A percentile compares a stretch with the other conserved stretches of the same genome.
Conservation (phyloP, 2,888 invertebrate species). For the Drosophila aldrichi region DNA sequence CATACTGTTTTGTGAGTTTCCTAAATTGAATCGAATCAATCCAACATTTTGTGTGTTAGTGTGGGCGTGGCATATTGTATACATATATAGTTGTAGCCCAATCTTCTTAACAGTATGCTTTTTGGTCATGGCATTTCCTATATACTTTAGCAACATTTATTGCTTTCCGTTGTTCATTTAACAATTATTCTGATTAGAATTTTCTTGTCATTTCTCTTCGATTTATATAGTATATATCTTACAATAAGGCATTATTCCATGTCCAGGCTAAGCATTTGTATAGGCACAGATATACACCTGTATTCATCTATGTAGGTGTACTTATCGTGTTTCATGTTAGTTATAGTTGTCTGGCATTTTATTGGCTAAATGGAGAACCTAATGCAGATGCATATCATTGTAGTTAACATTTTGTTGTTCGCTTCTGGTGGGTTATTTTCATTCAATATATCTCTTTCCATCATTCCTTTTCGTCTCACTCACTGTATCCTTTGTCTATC, state of each 20-base stretch:
- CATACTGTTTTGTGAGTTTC: conserved; percentile 35
- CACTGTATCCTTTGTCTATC: neutral
- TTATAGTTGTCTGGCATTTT: conserved; percentile 15
- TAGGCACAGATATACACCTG: neutral
- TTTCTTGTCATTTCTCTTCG: neutral
- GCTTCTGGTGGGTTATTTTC: conserved; percentile 34
- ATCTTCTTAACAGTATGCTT: conserved; percentile 2
- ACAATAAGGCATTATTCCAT: conserved; percentile 40
- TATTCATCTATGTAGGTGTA: too few relatives aligned
- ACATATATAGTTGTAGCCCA: neutral
- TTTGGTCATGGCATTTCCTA: conserved; percentile 44
- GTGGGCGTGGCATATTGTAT: conserved; percentile 7
- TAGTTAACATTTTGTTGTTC: conserved; percentile 28
- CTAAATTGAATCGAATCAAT: conserved; percentile 10
- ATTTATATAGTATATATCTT: conserved; percentile 31
- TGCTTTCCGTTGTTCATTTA: conserved; percentile 31
- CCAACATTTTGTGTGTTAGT: neutral
- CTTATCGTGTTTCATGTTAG: neutral
- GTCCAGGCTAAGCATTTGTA: neutral
- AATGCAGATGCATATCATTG: conserved; percentile 1
- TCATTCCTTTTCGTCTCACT: neutral
- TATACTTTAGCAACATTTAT: conserved; percentile 33
- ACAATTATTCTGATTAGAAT: neutral
- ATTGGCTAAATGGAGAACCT: conserved; percentile 22
- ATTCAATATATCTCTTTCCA: neutral